These are phyloP conservation scores for Goniozus legneri DNA, from an alignment of 1,140 invertebrate species.

Conservation along the genomic window DNA sequence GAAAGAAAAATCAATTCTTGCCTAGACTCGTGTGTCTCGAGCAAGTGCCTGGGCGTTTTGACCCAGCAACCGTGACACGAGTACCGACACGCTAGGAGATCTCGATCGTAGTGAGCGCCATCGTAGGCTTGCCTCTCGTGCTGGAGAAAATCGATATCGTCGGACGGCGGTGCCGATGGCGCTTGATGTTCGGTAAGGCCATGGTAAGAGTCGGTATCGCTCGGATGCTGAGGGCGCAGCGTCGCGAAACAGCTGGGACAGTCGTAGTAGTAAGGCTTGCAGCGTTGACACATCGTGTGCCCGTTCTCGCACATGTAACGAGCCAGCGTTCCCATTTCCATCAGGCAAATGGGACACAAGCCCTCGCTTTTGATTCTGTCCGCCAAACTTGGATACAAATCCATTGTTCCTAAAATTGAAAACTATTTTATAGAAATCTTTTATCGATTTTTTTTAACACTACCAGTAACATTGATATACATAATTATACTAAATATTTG, in stretches of 20 bases:
- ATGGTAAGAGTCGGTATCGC: conserved; percentile 1
- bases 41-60: conserved; percentile 32
- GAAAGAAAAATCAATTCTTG: conserved; percentile 10
- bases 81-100: conserved; percentile 30
- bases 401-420: neutral
- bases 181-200: conserved; percentile 8
- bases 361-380: conserved; percentile 34
- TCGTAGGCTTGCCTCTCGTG: conserved; percentile 20
- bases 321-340: conserved; percentile 29
- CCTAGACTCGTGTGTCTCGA: conserved; percentile 38
- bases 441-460: too few species aligned
- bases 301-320: conserved; percentile 33
- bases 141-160: conserved; percentile 27
- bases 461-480: too few species aligned
- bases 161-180: conserved; percentile 26
- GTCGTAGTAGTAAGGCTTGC: conserved; percentile 38
- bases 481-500: too few species aligned
- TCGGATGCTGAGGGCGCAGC: conserved; percentile 18
- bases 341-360: conserved; percentile 40
- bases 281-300: conserved; percentile 39
- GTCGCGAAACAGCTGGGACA: conserved; percentile 35
- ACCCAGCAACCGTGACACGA: conserved; percentile 38
- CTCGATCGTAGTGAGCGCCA: conserved; percentile 13
- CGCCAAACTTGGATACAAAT: conserved; percentile 33
- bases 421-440: too few species aligned